Conservation (phyloP, 2,888 invertebrate species). For the Nemotelus nigrinus region DNA sequence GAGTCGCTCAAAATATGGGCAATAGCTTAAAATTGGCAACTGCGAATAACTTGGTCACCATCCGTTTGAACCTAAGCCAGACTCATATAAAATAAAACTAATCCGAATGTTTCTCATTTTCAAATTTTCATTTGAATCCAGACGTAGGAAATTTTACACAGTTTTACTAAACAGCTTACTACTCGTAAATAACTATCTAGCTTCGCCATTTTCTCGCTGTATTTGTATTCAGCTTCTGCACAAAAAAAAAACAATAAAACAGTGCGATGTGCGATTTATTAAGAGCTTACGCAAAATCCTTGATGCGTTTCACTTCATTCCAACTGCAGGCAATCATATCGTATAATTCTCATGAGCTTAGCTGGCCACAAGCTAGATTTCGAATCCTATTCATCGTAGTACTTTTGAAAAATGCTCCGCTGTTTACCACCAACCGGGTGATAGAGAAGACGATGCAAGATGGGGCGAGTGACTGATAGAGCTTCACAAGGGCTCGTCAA, state of each 20-base stretch:
- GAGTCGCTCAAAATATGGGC: no score
- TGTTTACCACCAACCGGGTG: neutral
- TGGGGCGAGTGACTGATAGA: neutral
- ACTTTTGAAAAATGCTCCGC: constrained; percentile 24
- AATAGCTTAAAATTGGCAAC: no score
- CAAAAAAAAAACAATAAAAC: no score
- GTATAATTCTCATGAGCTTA: constrained; percentile 43
- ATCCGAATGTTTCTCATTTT: neutral
- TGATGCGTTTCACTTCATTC: constrained; percentile 43
- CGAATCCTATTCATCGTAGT: constrained; percentile 25
- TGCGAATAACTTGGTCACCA: no score
- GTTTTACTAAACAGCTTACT: constrained; percentile 31
- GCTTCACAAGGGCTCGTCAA: constrained; percentile 28
- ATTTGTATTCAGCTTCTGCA: neutral
- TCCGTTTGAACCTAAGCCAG: no score
- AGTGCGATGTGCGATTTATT: constrained; percentile 33
- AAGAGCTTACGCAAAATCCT: constrained; percentile 44
- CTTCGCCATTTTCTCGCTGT: neutral
- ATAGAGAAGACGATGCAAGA: neutral
- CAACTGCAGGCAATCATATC: constrained; percentile 37
- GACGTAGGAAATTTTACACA: constrained; percentile 28
- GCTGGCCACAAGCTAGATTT: constrained; percentile 41
- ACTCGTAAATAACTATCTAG: constrained; percentile 16
- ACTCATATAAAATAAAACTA: no score
- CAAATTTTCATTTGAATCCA: constrained; percentile 42